Conservation (phyloP, 2,113 vertebrate genomes). For the Tautogolabrus adspersus region DNA sequence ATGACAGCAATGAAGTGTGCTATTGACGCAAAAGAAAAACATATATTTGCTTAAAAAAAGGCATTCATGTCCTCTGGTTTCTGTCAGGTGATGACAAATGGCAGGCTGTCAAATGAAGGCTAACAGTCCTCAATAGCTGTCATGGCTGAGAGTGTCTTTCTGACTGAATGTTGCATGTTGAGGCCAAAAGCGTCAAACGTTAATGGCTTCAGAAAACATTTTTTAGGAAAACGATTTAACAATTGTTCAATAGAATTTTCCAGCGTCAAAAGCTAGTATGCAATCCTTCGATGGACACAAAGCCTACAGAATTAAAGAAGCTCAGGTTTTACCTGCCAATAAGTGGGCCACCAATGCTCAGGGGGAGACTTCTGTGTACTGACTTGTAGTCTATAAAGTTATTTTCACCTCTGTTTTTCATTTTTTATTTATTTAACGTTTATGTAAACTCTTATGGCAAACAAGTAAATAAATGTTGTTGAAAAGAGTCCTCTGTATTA, state of each 20-base stretch:
- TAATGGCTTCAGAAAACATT: background rate
- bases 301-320: too few species aligned
- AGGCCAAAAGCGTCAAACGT: background rate
- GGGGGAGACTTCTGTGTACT: too few species aligned
- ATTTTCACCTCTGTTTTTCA: too few species aligned
- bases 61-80: constrained; percentile 28
- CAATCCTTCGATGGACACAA: too few species aligned
- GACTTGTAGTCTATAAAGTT: too few species aligned
- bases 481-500: too few species aligned
- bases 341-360: too few species aligned
- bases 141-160: constrained; percentile 14
- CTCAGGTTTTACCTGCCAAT: too few species aligned
- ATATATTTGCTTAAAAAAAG: constrained; percentile 4
- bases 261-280: background rate
- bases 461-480: too few species aligned
- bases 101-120: constrained; percentile 42
- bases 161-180: constrained; percentile 28
- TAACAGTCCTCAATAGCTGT: constrained; percentile 6
- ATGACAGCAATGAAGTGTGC: constrained; percentile 1
- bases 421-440: too few species aligned
- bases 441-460: too few species aligned
- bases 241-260: too few species aligned
- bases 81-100: constrained; percentile 47
- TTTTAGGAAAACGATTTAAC: background rate
- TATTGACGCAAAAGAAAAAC: constrained; percentile 20